Conservation (phyloP, 2,888 invertebrate species). For the Agrilus mali region DNA sequence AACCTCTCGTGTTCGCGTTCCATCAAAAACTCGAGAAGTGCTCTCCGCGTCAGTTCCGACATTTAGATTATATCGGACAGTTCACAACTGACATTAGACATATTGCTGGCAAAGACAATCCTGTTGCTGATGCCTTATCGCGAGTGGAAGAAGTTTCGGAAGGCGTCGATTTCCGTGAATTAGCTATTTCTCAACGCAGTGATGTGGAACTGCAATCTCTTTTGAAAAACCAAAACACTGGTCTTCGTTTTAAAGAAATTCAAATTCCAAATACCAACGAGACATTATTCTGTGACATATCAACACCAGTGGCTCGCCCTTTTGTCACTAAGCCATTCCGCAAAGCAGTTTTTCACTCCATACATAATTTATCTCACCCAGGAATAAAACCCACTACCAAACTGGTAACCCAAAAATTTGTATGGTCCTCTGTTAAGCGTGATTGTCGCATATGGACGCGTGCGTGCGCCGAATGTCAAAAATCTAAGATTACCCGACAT, state of each 20-base stretch:
- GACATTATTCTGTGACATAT: too few species aligned
- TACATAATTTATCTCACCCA: conserved; percentile 19
- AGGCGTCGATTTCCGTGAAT: neutral
- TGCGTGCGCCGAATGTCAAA: conserved; percentile 23
- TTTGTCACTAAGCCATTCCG: too few species aligned
- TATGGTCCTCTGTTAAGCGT: conserved; percentile 4
- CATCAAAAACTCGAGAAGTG: conserved; percentile 17
- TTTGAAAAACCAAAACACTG: neutral
- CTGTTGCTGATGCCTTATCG: conserved; percentile 22
- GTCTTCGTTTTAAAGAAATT: too few species aligned
- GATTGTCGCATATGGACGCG: conserved; percentile 20
- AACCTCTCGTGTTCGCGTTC: conserved; percentile 22
- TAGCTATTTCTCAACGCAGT: neutral
- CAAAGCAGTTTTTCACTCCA: too few species aligned
- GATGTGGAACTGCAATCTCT: neutral
- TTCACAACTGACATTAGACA: conserved; percentile 22
- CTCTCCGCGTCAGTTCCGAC: conserved; percentile 21
- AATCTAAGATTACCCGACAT: conserved; percentile 22
- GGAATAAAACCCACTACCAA: conserved; percentile 14
- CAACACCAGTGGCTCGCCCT: too few species aligned
- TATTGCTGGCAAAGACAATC: conserved; percentile 17
- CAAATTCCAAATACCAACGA: too few species aligned
- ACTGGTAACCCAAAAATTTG: conserved; percentile 21
- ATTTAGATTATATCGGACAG: conserved; percentile 12
- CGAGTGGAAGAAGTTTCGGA: neutral